A percentile compares a stretch with the other conserved stretches of the same genome.
These are phyloP conservation scores for Acanthosoma haemorrhoidale DNA, from an alignment of 2,888 invertebrate species.

Conservation along the genomic window DNA sequence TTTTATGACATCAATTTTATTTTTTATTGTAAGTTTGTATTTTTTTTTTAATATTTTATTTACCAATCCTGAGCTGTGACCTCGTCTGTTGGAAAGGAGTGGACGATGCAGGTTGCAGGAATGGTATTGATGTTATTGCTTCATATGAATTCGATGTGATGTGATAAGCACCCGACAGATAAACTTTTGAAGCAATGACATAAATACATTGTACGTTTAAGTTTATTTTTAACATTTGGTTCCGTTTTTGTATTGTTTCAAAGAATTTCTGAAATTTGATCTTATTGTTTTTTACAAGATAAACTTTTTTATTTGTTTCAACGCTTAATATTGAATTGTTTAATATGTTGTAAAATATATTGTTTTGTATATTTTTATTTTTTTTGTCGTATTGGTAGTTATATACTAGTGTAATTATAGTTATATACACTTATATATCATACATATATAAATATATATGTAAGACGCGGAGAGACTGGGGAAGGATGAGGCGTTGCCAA, in stretches of 20 bases:
- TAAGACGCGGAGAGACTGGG: slow-evolving; percentile 13
- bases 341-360: background rate
- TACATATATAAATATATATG: slow-evolving; percentile 1
- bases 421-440: background rate
- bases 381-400: background rate
- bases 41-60: background rate
- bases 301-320: too few relatives aligned
- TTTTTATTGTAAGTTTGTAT: background rate
- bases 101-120: background rate
- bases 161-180: background rate
- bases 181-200: slow-evolving; percentile 10
- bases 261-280: background rate
- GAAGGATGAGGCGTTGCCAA: slow-evolving; percentile 23
- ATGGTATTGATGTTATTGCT: background rate
- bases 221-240: background rate
- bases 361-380: background rate
- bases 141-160: background rate
- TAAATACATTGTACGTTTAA: background rate
- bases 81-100: background rate
- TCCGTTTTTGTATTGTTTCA: background rate
- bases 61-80: background rate
- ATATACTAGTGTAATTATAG: background rate
- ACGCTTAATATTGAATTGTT: too few relatives aligned
- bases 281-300: background rate
- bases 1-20: background rate